Base-by-base conservation (phyloP, 2,113 vertebrate genomes). In the Hippoglossus stenolepis region DNA sequence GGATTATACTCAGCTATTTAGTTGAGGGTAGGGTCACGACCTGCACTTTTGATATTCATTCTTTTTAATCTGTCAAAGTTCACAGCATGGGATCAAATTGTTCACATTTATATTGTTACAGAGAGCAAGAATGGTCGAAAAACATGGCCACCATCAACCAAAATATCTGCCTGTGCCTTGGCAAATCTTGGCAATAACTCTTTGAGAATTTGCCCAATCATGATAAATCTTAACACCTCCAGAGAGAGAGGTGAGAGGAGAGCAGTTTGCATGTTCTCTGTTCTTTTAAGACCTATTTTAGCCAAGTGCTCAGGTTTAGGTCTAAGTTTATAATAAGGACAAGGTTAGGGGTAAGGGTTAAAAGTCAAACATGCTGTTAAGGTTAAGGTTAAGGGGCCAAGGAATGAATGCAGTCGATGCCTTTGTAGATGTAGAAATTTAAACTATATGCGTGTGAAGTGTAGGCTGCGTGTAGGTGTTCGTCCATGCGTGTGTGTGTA, bases 241-340 rank as follows among this genome's bases (percentile, higher is more conserved):
- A 18, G 14, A 58, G 2, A 38, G 47, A 62, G 10, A 28, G 53
- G 58, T 45, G 47, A 8, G 45, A n/a, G 61, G 31, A 4, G 38
- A 18, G 24, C n/a, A 17, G n/a, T 35, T 23, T 45, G 23, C 13
- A 23, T 18, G 45, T 58, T 51, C 47, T 35, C 26, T 21, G 54
- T 64, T 73, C 20, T 56, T 82, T 77, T 26, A 15, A 53, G 28
- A 70, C 64, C 59, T 65, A 72, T 77, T 59, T 76, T 66, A 59
- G 49, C 57, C n/a, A 57, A 38, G 57, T 28, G 31, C 60, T 49
- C 17, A n/a, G 20, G 71, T 75, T 76, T 38, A 77, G 20, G 28
- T 71, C 70, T 64, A 67, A 13, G 71, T 78, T 74, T 80, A 75
- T 66, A 86, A 79, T 84, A 73, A 77, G 74, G 40, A 40, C 45